Evolutionary conservation across 2,888 invertebrate species (phyloP).

Genomic region (Agonopterix heracliana): DNA sequence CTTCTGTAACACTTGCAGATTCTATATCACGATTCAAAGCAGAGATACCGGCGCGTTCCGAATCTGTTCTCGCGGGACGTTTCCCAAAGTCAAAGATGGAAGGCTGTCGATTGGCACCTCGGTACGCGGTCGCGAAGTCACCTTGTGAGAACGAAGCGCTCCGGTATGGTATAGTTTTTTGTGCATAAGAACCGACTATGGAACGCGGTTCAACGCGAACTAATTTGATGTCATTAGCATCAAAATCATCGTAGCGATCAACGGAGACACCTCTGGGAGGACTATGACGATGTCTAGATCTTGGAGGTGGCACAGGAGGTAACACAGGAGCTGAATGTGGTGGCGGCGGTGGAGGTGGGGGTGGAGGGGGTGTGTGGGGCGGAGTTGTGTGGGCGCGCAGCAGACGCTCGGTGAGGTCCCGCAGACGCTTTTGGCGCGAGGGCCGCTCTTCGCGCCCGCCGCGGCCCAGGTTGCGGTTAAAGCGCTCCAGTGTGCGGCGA

Average conservation of each 20-base stretch:
- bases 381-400: constrained; percentile 67
- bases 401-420: constrained; percentile 87
- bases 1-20: constrained; percentile 49
- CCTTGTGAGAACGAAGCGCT: constrained; percentile 93
- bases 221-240: constrained; percentile 67
- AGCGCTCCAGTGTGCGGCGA: constrained; percentile 86
- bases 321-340: constrained; percentile 72
- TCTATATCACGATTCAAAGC: constrained; percentile 48
- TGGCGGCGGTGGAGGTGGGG: constrained; percentile 57
- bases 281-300: constrained; percentile 70
- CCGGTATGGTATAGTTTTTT: constrained; percentile 83
- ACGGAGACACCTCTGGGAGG: constrained; percentile 64
- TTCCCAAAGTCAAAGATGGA: constrained; percentile 65
- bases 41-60: constrained; percentile 27
- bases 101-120: constrained; percentile 48
- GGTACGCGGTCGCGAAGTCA: constrained; percentile 80
- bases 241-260: constrained; percentile 63
- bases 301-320: constrained; percentile 76
- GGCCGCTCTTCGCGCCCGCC: constrained; percentile 69
- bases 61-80: constrained; percentile 38
- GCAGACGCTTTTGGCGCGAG: constrained; percentile 79
- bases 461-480: constrained; percentile 85
- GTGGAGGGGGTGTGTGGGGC: constrained; percentile 40
- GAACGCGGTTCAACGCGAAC: constrained; percentile 77
- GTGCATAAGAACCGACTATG: constrained; percentile 77